Conservation (phyloP, 2,113 vertebrate genomes). For the Tragelaphus scriptus region DNA sequence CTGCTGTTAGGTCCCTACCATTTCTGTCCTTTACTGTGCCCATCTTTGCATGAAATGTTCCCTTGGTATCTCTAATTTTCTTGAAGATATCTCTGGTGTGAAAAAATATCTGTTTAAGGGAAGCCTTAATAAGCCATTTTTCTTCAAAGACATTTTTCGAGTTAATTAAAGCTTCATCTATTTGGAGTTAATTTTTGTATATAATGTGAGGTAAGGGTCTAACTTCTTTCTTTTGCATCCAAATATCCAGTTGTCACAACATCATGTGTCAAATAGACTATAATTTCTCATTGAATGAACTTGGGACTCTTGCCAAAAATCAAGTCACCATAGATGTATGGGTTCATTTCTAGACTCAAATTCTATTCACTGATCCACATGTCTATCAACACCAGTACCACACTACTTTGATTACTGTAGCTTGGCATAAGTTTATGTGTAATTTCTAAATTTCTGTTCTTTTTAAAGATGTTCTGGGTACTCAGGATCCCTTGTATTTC, state of each 20-base stretch:
- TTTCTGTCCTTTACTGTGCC: not conserved
- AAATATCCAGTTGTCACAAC: not conserved
- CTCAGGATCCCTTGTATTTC: not conserved
- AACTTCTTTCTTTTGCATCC: not conserved
- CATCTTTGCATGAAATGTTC: not conserved
- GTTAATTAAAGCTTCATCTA: not conserved
- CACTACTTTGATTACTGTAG: not conserved
- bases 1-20: not conserved
- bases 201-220: not conserved
- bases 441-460: not conserved
- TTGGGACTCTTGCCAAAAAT: not conserved
- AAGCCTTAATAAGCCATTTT: not conserved
- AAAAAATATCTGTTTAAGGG: not conserved
- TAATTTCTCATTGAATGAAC: not conserved
- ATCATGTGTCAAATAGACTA: not conserved
- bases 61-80: not conserved
- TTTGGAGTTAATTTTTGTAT: not conserved
- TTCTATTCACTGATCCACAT: not conserved
- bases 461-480: not conserved
- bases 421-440: not conserved
- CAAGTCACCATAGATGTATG: not conserved
- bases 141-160: not conserved
- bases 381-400: not conserved
- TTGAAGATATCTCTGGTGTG: not conserved
- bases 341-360: not conserved